These are phyloP conservation scores for Microctenopoma stevenorrisi DNA, from an alignment of 2,797 vertebrate species.

Conservation along the genomic window DNA sequence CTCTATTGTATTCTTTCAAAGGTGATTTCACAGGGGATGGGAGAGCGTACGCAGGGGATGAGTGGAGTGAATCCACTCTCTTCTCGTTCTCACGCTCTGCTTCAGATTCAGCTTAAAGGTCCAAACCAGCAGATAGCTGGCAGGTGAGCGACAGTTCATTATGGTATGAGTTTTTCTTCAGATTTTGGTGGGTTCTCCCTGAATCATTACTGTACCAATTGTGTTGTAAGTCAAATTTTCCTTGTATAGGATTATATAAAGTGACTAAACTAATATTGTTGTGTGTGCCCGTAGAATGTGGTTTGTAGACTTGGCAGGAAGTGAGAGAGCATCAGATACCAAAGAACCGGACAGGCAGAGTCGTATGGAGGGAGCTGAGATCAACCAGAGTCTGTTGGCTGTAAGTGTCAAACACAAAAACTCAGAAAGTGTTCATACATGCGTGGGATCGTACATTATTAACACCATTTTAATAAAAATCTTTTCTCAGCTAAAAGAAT, in stretches of 20 bases:
- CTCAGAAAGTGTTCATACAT: not conserved
- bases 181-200: not conserved
- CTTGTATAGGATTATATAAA: not conserved
- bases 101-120: slow-evolving; percentile 91
- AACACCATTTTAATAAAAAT: not conserved
- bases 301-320: slow-evolving; percentile 95
- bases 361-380: slow-evolving; percentile 93
- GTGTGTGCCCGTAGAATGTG: slow-evolving; percentile 85
- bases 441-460: not conserved
- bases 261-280: slow-evolving; percentile 20
- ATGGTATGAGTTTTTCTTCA: not conserved
- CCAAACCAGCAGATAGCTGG: slow-evolving; percentile 82
- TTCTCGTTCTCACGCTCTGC: slow-evolving; percentile 93
- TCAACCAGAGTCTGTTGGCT: slow-evolving; percentile 94
- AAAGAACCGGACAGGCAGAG: slow-evolving; percentile 88
- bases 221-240: not conserved
- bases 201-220: not conserved
- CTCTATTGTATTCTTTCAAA: slow-evolving; percentile 50
- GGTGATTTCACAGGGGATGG: slow-evolving; percentile 89
- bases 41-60: slow-evolving; percentile 88
- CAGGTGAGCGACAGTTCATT: slow-evolving; percentile 76
- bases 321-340: slow-evolving; percentile 92
- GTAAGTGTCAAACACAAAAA: slow-evolving; percentile 76
- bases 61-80: slow-evolving; percentile 91
- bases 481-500: slow-evolving; percentile 90